Base-by-base conservation (phyloP, 2,797 vertebrate genomes). In the Alfaro cultratus region DNA sequence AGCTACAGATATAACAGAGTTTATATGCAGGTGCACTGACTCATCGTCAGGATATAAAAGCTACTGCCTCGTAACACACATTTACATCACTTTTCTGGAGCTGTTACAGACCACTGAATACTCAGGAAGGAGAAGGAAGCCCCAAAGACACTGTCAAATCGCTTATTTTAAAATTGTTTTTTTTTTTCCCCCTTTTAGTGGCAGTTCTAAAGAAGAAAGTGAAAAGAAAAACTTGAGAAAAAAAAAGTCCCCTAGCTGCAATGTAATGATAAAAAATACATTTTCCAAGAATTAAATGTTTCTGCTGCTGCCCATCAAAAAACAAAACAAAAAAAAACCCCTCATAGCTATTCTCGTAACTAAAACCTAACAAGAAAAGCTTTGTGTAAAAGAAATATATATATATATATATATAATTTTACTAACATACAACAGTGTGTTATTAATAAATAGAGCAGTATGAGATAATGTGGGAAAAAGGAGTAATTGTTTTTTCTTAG, bases 21-120 rank as follows among this genome's bases (percentile, higher is more conserved):
- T 90, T 92, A 93, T 91, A 85, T 77, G 87, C 83, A 94, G 91
- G 89, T 93, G 83, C 83, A 83, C 86, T 80, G 88, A 90, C 79
- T 92, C 83, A 81, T 51, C 6, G 31, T 79, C 3, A 10, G 62
- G 68, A 81, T 80, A 85, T 86, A 90, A 91, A 89, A 12, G 78
- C 80, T 51, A 51, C 79, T 74, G 81, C 83, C 87, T 89, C 79
- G 80, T 93, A 87, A 91, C 72, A 76, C 77, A 79, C 75, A 74
- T 92, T 92, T 89, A 91, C 73, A 81, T 89, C 84, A 78, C 85
- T 73, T 82, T 8, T 83, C 82, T 73, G 85, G 67, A 12, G 79
- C 75, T 73, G 80, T 89, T 90, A 83, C 10, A 64, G 85, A 43
- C 8, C 71, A 72, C 45, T 79, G 45, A 73, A 84, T 74, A 36